phyloP scores from a whole-genome alignment of 2,888 invertebrate species.

The Meta bourneti region DNA sequence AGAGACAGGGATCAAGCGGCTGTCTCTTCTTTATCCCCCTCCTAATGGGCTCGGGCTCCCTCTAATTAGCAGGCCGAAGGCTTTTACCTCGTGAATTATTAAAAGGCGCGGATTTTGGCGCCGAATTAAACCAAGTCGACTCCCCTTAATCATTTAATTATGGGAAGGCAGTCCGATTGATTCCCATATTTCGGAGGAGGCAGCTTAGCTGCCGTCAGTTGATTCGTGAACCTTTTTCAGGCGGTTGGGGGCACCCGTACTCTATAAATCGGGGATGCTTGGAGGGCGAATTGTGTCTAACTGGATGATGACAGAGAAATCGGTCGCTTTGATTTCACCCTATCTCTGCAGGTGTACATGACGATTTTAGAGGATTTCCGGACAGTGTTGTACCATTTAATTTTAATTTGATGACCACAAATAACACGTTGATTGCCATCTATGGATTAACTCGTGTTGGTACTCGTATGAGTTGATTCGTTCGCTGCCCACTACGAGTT shows the following conservation, averaged over 20 bases:
- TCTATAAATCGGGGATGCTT: slow-evolving; percentile 46
- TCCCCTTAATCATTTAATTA: slow-evolving; percentile 76
- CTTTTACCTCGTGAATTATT: slow-evolving; percentile 76
- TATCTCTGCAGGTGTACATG: too few relatives aligned
- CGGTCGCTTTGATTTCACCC: too few relatives aligned
- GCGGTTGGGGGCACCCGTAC: slow-evolving; percentile 43
- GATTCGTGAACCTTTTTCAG: slow-evolving; percentile 59
- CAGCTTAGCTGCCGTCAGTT: slow-evolving; percentile 64
- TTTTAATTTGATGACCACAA: too few relatives aligned
- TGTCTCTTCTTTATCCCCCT: slow-evolving; percentile 61
- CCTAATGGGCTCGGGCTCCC: slow-evolving; percentile 68
- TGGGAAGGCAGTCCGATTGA: slow-evolving; percentile 73
- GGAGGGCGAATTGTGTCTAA: slow-evolving; percentile 8
- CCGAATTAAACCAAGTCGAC: slow-evolving; percentile 73
- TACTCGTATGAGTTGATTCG: too few relatives aligned
- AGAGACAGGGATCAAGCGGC: slow-evolving; percentile 69
- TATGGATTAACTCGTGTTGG: too few relatives aligned
- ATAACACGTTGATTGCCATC: too few relatives aligned
- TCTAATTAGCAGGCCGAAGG: slow-evolving; percentile 74
- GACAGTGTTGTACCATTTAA: too few relatives aligned
- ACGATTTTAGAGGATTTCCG: too few relatives aligned
- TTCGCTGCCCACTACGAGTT: too few relatives aligned
- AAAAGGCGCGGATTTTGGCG: slow-evolving; percentile 76
- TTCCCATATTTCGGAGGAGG: slow-evolving; percentile 55
- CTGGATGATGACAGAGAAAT: too few relatives aligned